Percentiles rank a stretch among this genome's conserved stretches.
These are phyloP conservation scores for Rhipidura dahli DNA, from an alignment of 2,113 vertebrate genomes.

Conservation along the genomic window DNA sequence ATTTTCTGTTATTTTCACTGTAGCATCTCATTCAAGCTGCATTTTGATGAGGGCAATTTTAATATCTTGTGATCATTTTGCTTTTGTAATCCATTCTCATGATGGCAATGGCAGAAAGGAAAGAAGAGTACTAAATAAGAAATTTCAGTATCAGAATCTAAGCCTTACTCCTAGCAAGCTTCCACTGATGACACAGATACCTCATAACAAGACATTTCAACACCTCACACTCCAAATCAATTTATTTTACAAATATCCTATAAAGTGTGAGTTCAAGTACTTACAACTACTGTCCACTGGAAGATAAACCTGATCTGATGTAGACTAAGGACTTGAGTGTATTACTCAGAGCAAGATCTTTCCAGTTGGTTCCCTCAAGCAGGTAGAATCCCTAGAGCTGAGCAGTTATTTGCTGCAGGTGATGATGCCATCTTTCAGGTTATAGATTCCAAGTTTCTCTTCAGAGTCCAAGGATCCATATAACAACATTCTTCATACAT, in stretches of 20 bases:
- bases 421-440: neutral
- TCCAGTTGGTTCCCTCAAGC: neutral
- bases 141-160: neutral
- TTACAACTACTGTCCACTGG: neutral
- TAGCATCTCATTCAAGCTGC: neutral
- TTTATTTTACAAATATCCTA: neutral
- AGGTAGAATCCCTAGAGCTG: neutral
- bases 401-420: neutral
- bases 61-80: conserved; percentile 26
- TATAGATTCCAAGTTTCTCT: neutral
- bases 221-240: neutral
- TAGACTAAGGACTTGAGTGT: neutral
- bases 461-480: neutral
- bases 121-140: conserved; percentile 2
- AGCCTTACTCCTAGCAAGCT: neutral
- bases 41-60: conserved; percentile 50
- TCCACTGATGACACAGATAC: neutral
- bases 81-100: conserved; percentile 52
- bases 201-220: neutral
- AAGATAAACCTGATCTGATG: neutral
- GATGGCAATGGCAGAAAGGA: neutral
- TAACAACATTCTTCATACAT: neutral
- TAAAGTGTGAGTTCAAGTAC: neutral
- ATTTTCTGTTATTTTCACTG: conserved; percentile 32
- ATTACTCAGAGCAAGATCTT: neutral